Percentiles rank a stretch among this genome's conserved stretches.
Evolutionary conservation across 2,888 invertebrate species (phyloP).

Genomic region (Rhagonycha fulva): DNA sequence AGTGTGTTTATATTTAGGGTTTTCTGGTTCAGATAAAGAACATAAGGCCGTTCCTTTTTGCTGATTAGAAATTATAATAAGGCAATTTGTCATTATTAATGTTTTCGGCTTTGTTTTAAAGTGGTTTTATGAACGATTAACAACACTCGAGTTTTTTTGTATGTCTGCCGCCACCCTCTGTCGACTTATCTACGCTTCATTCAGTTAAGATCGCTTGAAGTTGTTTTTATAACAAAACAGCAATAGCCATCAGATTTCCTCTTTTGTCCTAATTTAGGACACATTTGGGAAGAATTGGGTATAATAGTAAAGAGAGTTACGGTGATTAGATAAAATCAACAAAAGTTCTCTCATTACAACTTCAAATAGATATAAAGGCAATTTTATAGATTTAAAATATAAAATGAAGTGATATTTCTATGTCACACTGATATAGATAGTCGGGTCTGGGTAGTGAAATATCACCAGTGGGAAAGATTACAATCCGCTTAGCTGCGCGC

Average conservation of each 20-base stretch:
- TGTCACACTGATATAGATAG: constrained; percentile 48
- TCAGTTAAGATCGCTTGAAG: background rate
- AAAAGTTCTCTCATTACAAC: constrained; percentile 10
- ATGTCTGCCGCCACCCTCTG: background rate
- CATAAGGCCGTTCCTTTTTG: constrained; percentile 33
- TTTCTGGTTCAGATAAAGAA: constrained; percentile 37
- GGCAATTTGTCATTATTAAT: constrained; percentile 53
- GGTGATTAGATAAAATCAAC: background rate
- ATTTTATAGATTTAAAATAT: constrained; percentile 41
- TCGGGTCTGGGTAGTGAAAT: constrained; percentile 50
- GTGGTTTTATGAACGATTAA: background rate
- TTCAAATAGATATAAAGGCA: constrained; percentile 34
- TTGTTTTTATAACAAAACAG: background rate
- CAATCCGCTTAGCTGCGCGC: constrained; percentile 51
- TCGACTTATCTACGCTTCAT: background rate
- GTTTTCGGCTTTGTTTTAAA: constrained; percentile 33
- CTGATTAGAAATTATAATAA: constrained; percentile 54
- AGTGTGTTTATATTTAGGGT: constrained; percentile 48
- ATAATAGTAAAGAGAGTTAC: background rate
- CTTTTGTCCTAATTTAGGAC: background rate
- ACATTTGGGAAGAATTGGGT: background rate
- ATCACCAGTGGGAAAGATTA: constrained; percentile 54
- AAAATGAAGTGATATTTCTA: constrained; percentile 46
- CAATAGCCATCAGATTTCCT: background rate
- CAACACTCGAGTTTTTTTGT: background rate